Conservation (phyloP, 2,888 invertebrate genomes). For the Trimorus sp. region DNA sequence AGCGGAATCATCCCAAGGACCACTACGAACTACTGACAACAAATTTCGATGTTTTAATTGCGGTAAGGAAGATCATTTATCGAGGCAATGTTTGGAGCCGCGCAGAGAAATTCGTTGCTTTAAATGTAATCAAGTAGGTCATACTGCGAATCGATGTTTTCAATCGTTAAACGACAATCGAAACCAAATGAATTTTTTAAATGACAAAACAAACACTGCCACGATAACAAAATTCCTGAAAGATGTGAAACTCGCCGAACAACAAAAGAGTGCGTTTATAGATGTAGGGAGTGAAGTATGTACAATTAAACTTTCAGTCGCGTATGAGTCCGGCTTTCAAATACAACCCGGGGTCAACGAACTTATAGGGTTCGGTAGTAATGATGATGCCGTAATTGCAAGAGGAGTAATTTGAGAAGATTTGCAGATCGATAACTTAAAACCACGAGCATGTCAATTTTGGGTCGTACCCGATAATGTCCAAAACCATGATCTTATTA, state of each 20-base stretch:
- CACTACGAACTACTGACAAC: no score
- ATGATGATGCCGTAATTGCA: no score
- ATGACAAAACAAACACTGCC: neutral
- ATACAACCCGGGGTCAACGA: no score
- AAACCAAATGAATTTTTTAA: no score
- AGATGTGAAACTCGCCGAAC: conserved; percentile 1
- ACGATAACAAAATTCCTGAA: conserved; percentile 22
- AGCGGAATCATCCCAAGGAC: no score
- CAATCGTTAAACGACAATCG: no score
- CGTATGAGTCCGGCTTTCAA: no score
- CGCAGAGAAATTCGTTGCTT: conserved; percentile 9
- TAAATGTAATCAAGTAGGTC: no score
- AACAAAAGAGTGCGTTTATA: conserved; percentile 33
- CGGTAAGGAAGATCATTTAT: neutral
- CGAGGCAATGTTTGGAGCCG: neutral
- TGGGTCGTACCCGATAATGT: conserved; percentile 45
- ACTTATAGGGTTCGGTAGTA: no score
- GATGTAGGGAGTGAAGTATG: conserved; percentile 48
- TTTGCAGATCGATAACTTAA: conserved; percentile 24
- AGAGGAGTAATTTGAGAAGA: no score
- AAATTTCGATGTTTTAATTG: neutral
- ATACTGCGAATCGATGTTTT: no score
- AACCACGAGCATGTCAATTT: conserved; percentile 29
- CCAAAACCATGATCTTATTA: conserved; percentile 40
- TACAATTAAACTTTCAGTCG: conserved; percentile 33